Percentiles rank a stretch among this genome's conserved stretches.
These are phyloP conservation scores for Guaruba guarouba DNA, from an alignment of 2,113 vertebrate species.

Conservation along the genomic window DNA sequence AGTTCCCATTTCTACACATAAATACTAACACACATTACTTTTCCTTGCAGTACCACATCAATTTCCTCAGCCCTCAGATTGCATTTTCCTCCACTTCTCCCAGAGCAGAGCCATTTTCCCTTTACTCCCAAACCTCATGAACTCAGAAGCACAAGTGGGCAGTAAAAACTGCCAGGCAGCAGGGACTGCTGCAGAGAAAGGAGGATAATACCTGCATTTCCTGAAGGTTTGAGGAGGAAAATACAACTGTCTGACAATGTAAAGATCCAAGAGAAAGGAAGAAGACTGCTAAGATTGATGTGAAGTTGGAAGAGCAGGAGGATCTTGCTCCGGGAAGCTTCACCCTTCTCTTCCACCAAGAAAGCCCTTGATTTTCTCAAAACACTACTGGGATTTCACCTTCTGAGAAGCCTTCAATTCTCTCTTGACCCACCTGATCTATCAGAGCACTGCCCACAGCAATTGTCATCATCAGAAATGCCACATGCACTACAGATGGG, in stretches of 20 bases:
- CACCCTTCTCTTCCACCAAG: not conserved
- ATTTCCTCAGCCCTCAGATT: not conserved
- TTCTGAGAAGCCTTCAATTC: not conserved
- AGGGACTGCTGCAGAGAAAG: not conserved
- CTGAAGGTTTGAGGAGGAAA: not conserved
- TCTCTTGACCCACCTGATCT: not conserved
- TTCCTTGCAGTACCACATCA: not conserved
- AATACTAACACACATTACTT: not conserved
- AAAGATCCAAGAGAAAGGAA: not conserved
- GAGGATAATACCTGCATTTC: rapidly evolving
- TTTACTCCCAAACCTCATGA: not conserved
- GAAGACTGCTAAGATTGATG: not conserved
- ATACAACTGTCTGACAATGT: rapidly evolving
- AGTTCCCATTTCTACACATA: not conserved
- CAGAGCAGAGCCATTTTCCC: not conserved
- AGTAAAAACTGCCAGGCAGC: not conserved
- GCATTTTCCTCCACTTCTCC: not conserved
- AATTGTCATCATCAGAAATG: not conserved
- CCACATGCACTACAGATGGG: not conserved
- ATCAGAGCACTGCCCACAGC: not conserved
- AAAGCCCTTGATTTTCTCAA: not conserved
- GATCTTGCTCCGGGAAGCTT: not conserved
- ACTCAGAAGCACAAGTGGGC: rapidly evolving
- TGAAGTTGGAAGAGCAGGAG: not conserved
- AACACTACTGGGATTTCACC: not conserved